Base-by-base conservation (phyloP, 2,113 vertebrate species). In the Tichodroma muraria region DNA sequence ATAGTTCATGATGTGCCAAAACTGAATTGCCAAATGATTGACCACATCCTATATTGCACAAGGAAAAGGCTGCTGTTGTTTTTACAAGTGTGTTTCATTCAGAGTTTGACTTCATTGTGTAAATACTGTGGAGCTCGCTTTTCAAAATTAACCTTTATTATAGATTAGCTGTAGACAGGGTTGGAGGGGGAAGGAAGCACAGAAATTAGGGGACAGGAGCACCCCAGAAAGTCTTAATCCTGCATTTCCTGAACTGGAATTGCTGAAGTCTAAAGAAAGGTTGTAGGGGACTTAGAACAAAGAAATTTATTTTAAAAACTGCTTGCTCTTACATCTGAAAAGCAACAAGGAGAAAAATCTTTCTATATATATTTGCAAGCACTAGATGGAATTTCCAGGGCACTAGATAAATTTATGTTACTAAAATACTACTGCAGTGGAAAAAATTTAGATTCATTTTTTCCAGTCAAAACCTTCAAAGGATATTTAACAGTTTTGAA, bases 11-110 rank as follows among this genome's bases (percentile, higher is more conserved):
- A 94, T 92, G 85, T 98, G 94, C 97, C 98, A 98, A 97, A 97
- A 95, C n/a, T 88, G 89, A 97, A 97, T 97, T 97, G 94, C 95
- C 82, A 95, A 97, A 95, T 97, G 97, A 98, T 95, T 97, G 96
- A 97, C 97, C 97, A 97, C 96, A 98, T 98, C 97, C 97, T 97
- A 96, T 59, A 83, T 30, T 85, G 77, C 89, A 94, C 40, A 93
- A 97, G 89, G 80, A 96, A 97, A 97, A 95, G 87, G 65, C 83
- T n/a, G 45, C 80, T 92, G 83, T 88, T 98, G 97, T 98, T 98
- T 98, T 96, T 90, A 97, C 96, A 98, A 97, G 90, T 98, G 97
- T 95, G 88, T 97, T 97, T 98, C 93, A 97, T 97, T 98, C 95
- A 88, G 31, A 45, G 14, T 97, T 97, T 94, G 87, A 96, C 94